Evolutionary conservation across 2,888 invertebrate genomes (phyloP), one percentile per base, ranked within the genome.

Genomic region (Xanthia icteritia): DNA sequence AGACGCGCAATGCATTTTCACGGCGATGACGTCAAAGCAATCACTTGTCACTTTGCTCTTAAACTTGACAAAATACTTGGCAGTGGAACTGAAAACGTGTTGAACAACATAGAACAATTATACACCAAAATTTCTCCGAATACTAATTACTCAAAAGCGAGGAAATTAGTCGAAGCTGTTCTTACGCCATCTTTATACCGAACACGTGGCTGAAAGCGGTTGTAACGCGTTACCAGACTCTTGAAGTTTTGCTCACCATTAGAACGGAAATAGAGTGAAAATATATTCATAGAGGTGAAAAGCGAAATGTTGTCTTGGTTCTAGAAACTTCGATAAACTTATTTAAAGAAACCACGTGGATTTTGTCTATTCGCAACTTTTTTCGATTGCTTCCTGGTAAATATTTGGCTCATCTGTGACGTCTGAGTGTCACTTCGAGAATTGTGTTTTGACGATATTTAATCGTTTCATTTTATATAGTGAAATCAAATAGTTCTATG

Each of bases 261-360:
- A 51, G 48, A 79, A 84, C 82, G 82, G 85, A 85, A 82, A 85
- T 82, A 84, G 66, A 73, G 74, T 85, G 85, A 82, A 83, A 86
- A 77, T 81, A 66, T 72, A 86, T 84, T 82, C 58, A 68, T 73
- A 75, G 77, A 68, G 67, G 73, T 68, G 67, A 76, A 74, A 79
- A 64, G 66, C 70, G 61, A 71, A 86, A 78, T 74, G 65, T 68
- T 83, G 31, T 75, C 61, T 81, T 58, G 72, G 64, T 84, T 86
- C 87, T 84, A 84, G 86, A 87, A 87, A 77, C 60, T 87, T 86
- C 87, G 67, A 65, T 66, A 67, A 69, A 78, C 23, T 70, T 86
- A 83, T 88, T 82, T 88, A 72, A 80, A 86, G 81, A 83, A 83
- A 85, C 73, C 85, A 84, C 81, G 81, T 83, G 80, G 60, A 78